These are phyloP conservation scores for Drosophila bocki DNA, from an alignment of 1,140 invertebrate genomes.

Conservation along the genomic window DNA sequence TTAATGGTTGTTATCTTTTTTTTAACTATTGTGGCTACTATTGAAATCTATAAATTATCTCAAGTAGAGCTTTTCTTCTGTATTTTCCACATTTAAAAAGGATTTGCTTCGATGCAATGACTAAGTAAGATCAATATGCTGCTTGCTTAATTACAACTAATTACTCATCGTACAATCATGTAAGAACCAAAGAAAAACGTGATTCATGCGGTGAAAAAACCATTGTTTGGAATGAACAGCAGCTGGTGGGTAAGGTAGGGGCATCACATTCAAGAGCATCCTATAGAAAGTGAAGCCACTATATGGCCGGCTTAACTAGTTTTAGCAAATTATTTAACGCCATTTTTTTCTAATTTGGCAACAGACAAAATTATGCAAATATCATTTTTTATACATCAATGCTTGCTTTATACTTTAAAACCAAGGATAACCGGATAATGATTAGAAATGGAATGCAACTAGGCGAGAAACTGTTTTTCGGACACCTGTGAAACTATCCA, in stretches of 20 bases:
- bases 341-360: slow-evolving; percentile 23
- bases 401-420: neutral
- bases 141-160: slow-evolving; percentile 20
- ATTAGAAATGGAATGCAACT: slow-evolving; percentile 18
- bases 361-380: slow-evolving; percentile 24
- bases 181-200: slow-evolving; percentile 18
- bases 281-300: slow-evolving; percentile 35
- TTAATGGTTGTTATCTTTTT: neutral
- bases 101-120: neutral
- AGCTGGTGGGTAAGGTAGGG: neutral
- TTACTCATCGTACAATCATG: slow-evolving; percentile 23
- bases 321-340: slow-evolving; percentile 1
- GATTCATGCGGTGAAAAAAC: slow-evolving; percentile 19
- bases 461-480: slow-evolving; percentile 1
- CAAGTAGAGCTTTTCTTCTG: neutral
- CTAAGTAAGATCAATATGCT: slow-evolving; percentile 3
- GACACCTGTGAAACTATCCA: neutral
- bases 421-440: slow-evolving; percentile 40
- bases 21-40: neutral
- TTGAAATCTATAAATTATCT: neutral
- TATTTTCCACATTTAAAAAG: neutral
- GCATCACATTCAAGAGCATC: neutral
- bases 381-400: slow-evolving; percentile 10
- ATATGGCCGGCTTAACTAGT: slow-evolving; percentile 11
- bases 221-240: slow-evolving; percentile 6